Conservation (phyloP, 2,797 vertebrate genomes). For the Cossypha dichroa region DNA sequence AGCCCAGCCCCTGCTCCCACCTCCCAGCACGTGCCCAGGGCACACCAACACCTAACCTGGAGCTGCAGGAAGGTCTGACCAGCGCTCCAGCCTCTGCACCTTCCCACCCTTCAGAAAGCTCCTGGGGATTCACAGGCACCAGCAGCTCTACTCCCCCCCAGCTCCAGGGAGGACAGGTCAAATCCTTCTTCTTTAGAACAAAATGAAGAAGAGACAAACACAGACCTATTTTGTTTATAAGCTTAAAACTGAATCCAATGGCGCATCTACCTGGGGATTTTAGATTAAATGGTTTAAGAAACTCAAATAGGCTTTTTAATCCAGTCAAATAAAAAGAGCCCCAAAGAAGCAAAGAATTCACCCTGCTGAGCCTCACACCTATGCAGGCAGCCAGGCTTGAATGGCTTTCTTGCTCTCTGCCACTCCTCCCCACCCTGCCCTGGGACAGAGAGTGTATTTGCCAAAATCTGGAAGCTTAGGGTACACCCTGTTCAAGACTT, state of each 20-base stretch:
- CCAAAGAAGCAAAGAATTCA: slow-evolving; percentile 66
- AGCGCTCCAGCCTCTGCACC: neutral
- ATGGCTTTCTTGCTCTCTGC: neutral
- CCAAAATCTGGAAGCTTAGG: neutral
- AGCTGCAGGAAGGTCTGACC: neutral
- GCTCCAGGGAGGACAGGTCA: neutral
- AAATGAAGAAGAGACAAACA: slow-evolving; percentile 38
- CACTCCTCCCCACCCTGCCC: slow-evolving; percentile 18
- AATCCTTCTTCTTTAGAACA: slow-evolving; percentile 2
- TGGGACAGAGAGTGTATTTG: slow-evolving; percentile 2
- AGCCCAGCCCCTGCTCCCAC: neutral
- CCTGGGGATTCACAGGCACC: neutral
- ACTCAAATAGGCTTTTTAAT: slow-evolving; percentile 73
- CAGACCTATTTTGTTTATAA: slow-evolving; percentile 65
- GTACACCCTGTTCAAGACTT: slow-evolving; percentile 12
- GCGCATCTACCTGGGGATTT: slow-evolving; percentile 70
- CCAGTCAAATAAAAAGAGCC: slow-evolving; percentile 59
- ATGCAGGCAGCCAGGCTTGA: neutral
- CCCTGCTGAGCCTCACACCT: neutral
- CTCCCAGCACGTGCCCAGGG: neutral
- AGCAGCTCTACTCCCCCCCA: neutral
- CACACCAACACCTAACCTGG: neutral
- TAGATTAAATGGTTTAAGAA: slow-evolving; percentile 75
- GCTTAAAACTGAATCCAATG: slow-evolving; percentile 68
- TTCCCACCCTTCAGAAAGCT: neutral